A percentile compares a stretch with the other conserved stretches of the same genome.
These are phyloP conservation scores for Argyresthia goedartella DNA, from an alignment of 2,888 invertebrate genomes.

Conservation along the genomic window DNA sequence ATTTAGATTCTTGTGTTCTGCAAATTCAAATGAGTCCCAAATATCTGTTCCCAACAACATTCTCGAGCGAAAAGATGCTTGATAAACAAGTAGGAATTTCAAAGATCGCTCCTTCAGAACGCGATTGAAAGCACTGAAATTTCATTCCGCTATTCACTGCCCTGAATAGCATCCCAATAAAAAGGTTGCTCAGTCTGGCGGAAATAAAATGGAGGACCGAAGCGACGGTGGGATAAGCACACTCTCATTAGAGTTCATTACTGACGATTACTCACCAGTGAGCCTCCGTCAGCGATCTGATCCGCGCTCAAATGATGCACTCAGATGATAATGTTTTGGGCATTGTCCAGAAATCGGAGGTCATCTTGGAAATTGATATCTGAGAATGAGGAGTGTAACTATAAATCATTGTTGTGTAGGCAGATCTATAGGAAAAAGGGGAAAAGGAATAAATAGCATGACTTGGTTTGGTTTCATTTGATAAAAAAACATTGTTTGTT, in stretches of 20 bases:
- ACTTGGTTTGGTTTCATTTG: no score
- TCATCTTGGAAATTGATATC: no score
- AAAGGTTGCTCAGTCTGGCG: neutral
- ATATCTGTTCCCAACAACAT: no score
- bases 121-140: neutral
- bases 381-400: no score
- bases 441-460: no score
- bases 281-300: neutral
- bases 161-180: neutral
- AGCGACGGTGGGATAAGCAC: constrained; percentile 16
- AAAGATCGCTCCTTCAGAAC: no score
- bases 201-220: constrained; percentile 6
- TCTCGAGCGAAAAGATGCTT: neutral
- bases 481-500: no score
- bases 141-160: neutral
- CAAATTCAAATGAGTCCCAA: no score
- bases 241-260: constrained; percentile 34
- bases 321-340: neutral
- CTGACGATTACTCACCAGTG: constrained; percentile 21
- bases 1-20: no score
- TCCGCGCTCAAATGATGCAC: neutral
- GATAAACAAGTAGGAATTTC: neutral
- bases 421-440: no score
- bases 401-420: no score
- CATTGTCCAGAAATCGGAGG: neutral